Conservation (phyloP, 2,113 vertebrate genomes). For the Crotalus horridus region DNA sequence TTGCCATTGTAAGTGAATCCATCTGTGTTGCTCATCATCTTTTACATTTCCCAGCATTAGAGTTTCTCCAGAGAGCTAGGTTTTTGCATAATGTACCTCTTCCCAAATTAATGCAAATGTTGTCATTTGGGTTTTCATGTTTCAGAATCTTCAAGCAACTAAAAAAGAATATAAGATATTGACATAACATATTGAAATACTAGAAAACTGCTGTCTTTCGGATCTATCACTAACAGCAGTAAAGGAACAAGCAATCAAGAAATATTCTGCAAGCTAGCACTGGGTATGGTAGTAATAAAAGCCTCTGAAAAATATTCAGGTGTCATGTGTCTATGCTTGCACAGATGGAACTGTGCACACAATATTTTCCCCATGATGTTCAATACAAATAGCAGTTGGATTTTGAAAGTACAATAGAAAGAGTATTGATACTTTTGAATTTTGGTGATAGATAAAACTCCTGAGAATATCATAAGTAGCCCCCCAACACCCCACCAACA, state of each 20-base stretch:
- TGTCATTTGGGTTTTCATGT: background rate
- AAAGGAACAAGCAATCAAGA: background rate
- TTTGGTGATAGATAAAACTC: background rate
- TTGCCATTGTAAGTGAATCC: background rate
- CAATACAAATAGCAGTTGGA: background rate
- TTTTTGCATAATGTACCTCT: background rate
- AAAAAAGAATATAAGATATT: background rate
- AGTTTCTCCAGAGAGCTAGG: background rate
- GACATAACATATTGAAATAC: background rate
- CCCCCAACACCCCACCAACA: too few species aligned
- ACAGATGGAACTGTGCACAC: background rate
- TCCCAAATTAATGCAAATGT: background rate
- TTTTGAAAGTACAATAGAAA: background rate
- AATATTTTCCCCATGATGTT: background rate
- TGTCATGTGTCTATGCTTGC: background rate
- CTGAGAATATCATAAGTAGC: background rate
- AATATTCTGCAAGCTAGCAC: background rate
- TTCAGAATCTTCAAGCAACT: background rate
- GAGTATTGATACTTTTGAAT: background rate
- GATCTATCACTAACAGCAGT: background rate
- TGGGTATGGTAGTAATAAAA: background rate
- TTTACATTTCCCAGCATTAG: background rate
- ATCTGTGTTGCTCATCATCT: background rate
- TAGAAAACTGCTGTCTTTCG: background rate
- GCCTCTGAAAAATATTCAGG: background rate